Conservation (phyloP, 2,888 invertebrate species). For the Pachliopta kotzebuea region DNA sequence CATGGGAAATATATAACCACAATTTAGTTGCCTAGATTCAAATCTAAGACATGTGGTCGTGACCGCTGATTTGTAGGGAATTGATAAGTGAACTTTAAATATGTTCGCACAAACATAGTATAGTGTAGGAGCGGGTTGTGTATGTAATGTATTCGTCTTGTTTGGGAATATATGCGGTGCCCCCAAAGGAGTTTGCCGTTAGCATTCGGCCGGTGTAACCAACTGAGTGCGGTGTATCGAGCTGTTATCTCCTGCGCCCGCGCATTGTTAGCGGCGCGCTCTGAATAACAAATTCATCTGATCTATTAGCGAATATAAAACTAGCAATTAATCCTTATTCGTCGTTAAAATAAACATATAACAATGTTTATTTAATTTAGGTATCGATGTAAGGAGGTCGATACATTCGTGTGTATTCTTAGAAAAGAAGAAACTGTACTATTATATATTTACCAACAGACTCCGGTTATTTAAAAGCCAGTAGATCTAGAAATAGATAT, state of each 20-base stretch:
- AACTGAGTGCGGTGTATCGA: conserved; percentile 54
- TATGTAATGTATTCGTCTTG: conserved; percentile 30
- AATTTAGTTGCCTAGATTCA: conserved; percentile 42
- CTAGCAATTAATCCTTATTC: conserved; percentile 55
- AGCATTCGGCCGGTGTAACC: conserved; percentile 63
- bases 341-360: conserved; percentile 34
- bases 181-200: conserved; percentile 53
- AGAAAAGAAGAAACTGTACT: too few relatives aligned
- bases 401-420: too few relatives aligned
- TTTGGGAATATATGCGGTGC: conserved; percentile 36
- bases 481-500: too few relatives aligned
- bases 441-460: too few relatives aligned
- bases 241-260: conserved; percentile 56
- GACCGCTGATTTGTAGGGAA: conserved; percentile 60
- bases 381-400: too few relatives aligned
- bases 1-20: conserved; percentile 30
- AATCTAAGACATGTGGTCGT: conserved; percentile 55
- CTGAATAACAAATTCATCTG: conserved; percentile 68
- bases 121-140: conserved; percentile 13
- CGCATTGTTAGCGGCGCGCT: conserved; percentile 73
- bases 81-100: conserved; percentile 46
- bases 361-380: too few relatives aligned
- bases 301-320: conserved; percentile 71
- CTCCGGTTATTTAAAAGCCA: too few relatives aligned
- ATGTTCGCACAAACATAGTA: conserved; percentile 28